phyloP scores from a whole-genome alignment of 2,797 vertebrate genomes.

The Eurystomus glaucurus region DNA sequence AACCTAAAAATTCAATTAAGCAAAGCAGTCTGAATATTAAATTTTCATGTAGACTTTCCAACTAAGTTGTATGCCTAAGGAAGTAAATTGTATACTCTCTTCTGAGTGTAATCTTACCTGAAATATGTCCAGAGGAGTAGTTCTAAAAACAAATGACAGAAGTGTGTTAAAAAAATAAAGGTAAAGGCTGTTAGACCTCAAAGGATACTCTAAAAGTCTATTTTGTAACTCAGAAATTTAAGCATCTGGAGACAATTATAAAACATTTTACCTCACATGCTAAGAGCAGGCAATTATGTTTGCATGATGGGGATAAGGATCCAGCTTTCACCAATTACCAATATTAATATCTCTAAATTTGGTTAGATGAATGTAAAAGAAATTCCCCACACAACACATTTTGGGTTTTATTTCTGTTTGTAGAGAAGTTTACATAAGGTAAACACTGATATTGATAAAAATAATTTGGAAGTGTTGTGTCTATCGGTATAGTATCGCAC shows the following conservation, averaged over 20 bases:
- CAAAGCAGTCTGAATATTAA: neutral
- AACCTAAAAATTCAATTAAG: neutral
- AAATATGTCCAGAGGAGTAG: neutral
- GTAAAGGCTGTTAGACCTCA: neutral
- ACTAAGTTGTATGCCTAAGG: neutral
- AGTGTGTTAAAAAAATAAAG: neutral
- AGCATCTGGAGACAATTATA: neutral
- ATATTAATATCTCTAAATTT: neutral
- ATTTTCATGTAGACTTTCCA: neutral
- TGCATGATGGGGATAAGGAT: neutral
- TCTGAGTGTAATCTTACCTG: neutral
- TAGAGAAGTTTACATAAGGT: neutral
- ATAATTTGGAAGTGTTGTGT: neutral
- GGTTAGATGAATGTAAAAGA: neutral
- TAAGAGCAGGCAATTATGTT: neutral
- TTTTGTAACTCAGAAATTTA: neutral
- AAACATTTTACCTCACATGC: neutral
- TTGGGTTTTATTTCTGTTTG: neutral
- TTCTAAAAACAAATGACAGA: neutral
- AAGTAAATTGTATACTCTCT: neutral
- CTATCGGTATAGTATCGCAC: neutral
- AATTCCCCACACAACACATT: neutral
- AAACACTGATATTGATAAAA: neutral
- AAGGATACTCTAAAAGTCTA: neutral
- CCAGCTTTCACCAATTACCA: neutral